Evolutionary conservation across 2,113 vertebrate species (phyloP).

Genomic region (Formicarius rufipectus): DNA sequence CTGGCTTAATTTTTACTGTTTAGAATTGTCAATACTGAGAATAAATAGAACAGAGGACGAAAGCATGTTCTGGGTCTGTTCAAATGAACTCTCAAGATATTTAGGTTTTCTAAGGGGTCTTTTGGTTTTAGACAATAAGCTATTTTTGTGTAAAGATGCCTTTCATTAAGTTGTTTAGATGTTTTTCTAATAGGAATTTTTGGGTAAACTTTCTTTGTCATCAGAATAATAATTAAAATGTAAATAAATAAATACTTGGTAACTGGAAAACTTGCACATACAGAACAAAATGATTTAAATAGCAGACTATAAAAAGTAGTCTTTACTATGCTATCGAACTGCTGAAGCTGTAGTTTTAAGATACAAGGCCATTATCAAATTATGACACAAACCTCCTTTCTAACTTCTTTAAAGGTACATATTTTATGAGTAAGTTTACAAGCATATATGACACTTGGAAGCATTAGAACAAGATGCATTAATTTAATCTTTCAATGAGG

Average conservation of each 20-base stretch:
- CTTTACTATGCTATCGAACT: slow-evolving; percentile 46
- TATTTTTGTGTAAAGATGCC: not conserved
- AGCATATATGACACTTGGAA: not conserved
- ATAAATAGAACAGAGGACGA: not conserved
- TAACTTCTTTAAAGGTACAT: slow-evolving; percentile 25
- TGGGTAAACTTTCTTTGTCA: not conserved
- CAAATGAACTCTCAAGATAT: not conserved
- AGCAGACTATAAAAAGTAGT: slow-evolving; percentile 5
- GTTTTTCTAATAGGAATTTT: not conserved
- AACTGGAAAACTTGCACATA: not conserved
- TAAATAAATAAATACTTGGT: slow-evolving; percentile 14
- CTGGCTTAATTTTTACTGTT: not conserved
- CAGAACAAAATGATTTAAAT: slow-evolving; percentile 20
- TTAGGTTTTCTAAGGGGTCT: not conserved
- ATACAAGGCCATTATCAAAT: not conserved
- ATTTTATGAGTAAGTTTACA: slow-evolving; percentile 38
- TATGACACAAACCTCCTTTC: not conserved
- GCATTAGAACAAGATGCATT: slow-evolving; percentile 29
- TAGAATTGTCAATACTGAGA: not conserved
- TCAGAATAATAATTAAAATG: slow-evolving; percentile 41
- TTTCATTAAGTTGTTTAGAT: not conserved
- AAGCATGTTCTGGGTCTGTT: not conserved
- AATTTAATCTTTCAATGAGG: slow-evolving; percentile 5
- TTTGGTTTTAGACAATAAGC: not conserved
- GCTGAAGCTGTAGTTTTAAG: slow-evolving; percentile 1